Base-by-base conservation (phyloP, 2,113 vertebrate species). In the Mus spicilegus region DNA sequence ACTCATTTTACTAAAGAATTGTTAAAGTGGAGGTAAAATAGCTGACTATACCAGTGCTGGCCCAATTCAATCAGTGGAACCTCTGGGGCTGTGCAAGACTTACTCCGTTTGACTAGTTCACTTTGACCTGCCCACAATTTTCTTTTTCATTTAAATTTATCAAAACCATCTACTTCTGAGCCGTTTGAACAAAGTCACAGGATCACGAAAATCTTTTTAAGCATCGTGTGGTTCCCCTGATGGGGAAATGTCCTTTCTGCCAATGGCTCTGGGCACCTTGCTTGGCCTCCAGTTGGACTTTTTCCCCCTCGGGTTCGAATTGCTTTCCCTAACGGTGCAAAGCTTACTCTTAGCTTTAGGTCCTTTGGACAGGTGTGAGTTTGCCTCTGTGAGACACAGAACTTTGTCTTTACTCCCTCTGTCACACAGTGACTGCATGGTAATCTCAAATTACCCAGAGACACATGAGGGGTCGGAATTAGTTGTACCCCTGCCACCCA, bases 141-240 rank as follows among this genome's bases (percentile, higher is more conserved):
- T 77, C 10, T 51, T 56, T 51, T 77, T 28, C 49, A 30, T 56
- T 82, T 94, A 49, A 80, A 36, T 30, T 90, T 87, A 90, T 20
- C 84, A 76, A 63, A 90, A 93, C 72, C 78, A 51, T 70, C 56
- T 54, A 56, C 63, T 85, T 73, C 17, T 80, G 65, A 88, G 75
- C 28, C 82, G 73, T 51, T 84, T 69, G 73, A 63, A 39, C 14
- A 65, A 95, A 87, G 82, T 67, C 77, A 9, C 33, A 24, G 7
- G 17, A 39, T 90, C 84, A 61, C 1, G 6, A 54, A 67, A 87
- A 87, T 87, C 30, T 73, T 87, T 54, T 80, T 73, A 11, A 84
- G 46, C 11, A 11, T 72, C 22, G 36, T n/a, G 46, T 36, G n/a
- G 33, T 42, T 80, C 54, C 46, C 86, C 13, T 49, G 81, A 54